Evolutionary conservation across 2,888 invertebrate genomes (phyloP).

Genomic region (Cepaea hortensis): DNA sequence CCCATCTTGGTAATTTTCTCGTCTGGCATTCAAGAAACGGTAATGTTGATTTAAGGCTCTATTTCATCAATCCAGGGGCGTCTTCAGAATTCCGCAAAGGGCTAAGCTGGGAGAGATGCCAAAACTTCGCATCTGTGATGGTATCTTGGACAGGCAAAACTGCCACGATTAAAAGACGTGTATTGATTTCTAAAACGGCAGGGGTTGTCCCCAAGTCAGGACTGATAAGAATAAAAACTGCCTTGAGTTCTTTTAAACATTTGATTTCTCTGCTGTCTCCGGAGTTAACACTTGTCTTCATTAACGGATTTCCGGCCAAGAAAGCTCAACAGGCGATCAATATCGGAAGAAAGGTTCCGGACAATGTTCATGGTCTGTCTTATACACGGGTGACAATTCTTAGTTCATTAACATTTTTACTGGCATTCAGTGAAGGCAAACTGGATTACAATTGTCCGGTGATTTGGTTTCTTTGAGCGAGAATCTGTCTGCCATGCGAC

Average conservation of each 20-base stretch:
- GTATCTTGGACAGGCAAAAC: slow-evolving; percentile 12
- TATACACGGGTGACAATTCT: neutral
- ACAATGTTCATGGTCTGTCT: neutral
- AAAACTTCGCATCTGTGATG: slow-evolving; percentile 11
- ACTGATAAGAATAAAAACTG: slow-evolving; percentile 8
- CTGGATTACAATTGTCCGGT: too few species aligned
- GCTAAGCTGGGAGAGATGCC: slow-evolving; percentile 23
- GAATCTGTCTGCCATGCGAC: too few species aligned
- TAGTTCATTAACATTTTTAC: too few species aligned
- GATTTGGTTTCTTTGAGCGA: too few species aligned
- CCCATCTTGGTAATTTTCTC: slow-evolving; percentile 10
- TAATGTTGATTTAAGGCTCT: slow-evolving; percentile 22
- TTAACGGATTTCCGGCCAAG: neutral
- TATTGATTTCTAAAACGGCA: slow-evolving; percentile 14
- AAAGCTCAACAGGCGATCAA: neutral
- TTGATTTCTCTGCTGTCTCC: neutral
- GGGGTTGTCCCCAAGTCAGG: neutral
- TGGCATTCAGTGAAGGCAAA: too few species aligned
- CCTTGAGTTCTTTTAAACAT: slow-evolving; percentile 1
- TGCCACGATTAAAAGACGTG: neutral
- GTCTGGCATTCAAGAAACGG: neutral
- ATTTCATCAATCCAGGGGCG: slow-evolving; percentile 14
- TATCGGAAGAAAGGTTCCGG: neutral
- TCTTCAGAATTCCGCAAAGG: neutral
- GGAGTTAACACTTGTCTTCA: slow-evolving; percentile 2